Conservation (phyloP, 2,113 vertebrate genomes). For the Alethe castanea region DNA sequence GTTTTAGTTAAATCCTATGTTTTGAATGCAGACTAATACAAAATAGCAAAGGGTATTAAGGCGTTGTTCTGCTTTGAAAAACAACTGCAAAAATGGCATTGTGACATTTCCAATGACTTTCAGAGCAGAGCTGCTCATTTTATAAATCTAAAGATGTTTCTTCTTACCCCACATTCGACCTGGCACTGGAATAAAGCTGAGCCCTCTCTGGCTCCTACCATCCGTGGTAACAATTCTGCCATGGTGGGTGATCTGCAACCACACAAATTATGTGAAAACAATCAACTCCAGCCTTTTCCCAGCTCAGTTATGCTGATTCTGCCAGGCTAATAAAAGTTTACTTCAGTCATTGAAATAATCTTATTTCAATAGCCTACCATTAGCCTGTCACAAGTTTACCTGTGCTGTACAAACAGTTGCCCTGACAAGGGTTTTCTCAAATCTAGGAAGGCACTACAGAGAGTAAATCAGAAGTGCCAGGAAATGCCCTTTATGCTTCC, state of each 20-base stretch:
- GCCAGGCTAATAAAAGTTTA: neutral
- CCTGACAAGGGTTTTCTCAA: neutral
- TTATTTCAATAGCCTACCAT: neutral
- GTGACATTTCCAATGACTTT: constrained; percentile 27
- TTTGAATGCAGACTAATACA: neutral
- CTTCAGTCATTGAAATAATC: neutral
- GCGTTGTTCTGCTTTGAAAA: neutral
- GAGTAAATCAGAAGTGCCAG: neutral
- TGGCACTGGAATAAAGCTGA: constrained; percentile 21
- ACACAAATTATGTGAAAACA: neutral
- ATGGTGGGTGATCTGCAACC: neutral
- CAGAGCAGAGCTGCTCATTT: constrained; percentile 33
- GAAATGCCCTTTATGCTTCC: neutral
- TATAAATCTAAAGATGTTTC: constrained; percentile 34
- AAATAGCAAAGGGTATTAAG: constrained; percentile 8
- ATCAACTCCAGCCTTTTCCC: neutral
- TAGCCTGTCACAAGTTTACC: neutral
- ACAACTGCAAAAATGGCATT: neutral
- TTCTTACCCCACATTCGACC: neutral
- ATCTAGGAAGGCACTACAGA: neutral
- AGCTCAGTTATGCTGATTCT: neutral
- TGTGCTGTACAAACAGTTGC: neutral
- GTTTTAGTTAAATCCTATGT: neutral
- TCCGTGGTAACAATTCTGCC: neutral
- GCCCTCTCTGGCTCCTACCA: neutral